These are phyloP conservation scores for Gymnocypris eckloni DNA, from an alignment of 2,797 vertebrate genomes.

Conservation along the genomic window DNA sequence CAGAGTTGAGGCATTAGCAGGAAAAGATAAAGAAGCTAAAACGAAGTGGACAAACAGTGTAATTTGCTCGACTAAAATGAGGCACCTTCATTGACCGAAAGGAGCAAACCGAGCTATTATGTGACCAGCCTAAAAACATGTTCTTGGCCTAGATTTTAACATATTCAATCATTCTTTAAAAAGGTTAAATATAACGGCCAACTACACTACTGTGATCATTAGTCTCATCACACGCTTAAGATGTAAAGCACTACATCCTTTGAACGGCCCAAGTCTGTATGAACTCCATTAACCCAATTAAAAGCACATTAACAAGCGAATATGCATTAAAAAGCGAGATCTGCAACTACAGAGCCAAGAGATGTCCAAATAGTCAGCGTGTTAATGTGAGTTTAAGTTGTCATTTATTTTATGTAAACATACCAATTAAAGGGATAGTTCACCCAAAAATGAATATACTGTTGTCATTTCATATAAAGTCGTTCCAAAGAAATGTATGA, in stretches of 20 bases:
- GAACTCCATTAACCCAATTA: slow-evolving; percentile 76
- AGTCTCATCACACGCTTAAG: slow-evolving; percentile 8
- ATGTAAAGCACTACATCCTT: slow-evolving; percentile 60
- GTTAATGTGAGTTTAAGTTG: not conserved
- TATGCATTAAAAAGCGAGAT: slow-evolving; percentile 46
- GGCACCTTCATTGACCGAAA: not conserved
- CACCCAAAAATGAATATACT: not conserved
- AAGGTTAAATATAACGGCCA: slow-evolving; percentile 9
- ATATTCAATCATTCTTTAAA: slow-evolving; percentile 24
- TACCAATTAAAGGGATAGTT: not conserved
- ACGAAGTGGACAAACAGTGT: not conserved
- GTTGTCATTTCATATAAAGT: not conserved
- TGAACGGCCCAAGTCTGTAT: slow-evolving; percentile 73
- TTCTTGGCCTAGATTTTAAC: slow-evolving; percentile 36
- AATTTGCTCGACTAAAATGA: slow-evolving; percentile 14
- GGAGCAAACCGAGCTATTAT: slow-evolving; percentile 7
- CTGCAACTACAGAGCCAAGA: slow-evolving; percentile 56
- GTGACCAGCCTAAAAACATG: slow-evolving; percentile 9
- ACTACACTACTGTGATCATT: slow-evolving; percentile 4
- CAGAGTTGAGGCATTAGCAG: not conserved
- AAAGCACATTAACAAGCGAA: slow-evolving; percentile 73
- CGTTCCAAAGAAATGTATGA: too few species aligned
- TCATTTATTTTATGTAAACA: not conserved
- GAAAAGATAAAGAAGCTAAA: slow-evolving; percentile 18
- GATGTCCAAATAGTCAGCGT: slow-evolving; percentile 10